Evolutionary conservation across 2,113 vertebrate species (phyloP).

Genomic region (Bubo bubo): DNA sequence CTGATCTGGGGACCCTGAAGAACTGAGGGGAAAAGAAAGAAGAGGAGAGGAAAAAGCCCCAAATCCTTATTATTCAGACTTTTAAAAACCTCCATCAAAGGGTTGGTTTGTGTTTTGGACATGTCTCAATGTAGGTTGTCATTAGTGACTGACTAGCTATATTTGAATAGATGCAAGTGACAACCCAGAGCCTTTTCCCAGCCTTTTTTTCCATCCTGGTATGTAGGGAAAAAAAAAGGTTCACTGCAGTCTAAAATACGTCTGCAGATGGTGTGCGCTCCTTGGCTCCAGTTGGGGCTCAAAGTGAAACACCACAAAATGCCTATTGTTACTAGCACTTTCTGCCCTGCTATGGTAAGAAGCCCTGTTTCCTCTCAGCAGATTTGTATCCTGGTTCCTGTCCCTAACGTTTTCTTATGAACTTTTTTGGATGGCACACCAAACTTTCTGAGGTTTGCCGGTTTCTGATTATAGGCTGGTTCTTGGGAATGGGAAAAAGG

Average conservation of each 20-base stretch:
- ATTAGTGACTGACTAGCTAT: conserved; percentile 47
- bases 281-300: not conserved
- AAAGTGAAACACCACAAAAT: conserved; percentile 41
- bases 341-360: not conserved
- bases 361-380: not conserved
- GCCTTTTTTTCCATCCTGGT: not conserved
- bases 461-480: conserved; percentile 46
- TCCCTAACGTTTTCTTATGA: not conserved
- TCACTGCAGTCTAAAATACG: conserved; percentile 10
- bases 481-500: not conserved
- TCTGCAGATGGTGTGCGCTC: conserved; percentile 51
- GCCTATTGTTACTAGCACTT: not conserved
- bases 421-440: not conserved
- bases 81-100: conserved; percentile 34
- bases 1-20: conserved; percentile 7
- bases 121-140: conserved; percentile 48
- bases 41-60: not conserved
- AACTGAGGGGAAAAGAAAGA: conserved; percentile 25
- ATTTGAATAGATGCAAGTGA: conserved; percentile 55
- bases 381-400: not conserved
- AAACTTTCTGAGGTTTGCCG: conserved; percentile 23
- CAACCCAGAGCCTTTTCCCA: conserved; percentile 46
- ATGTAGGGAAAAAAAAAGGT: not conserved
- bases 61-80: conserved; percentile 14
- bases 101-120: conserved; percentile 36